Evolutionary conservation across 64 coral and sea anemone genomes (phyloP), one percentile per base, ranked within the genome.

Genomic region (Stichodactyla helianthus): DNA sequence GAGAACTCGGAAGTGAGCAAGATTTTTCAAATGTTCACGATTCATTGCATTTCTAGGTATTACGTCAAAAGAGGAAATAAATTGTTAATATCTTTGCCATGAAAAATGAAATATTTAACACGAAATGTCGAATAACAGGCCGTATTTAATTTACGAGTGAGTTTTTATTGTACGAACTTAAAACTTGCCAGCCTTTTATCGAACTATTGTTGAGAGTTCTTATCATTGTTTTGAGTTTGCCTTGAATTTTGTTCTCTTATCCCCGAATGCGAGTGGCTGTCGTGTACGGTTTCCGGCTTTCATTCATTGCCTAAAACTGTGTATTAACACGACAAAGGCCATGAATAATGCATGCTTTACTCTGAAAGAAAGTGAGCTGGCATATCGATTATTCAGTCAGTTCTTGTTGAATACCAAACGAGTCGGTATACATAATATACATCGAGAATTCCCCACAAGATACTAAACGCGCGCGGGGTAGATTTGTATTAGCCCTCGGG

Each of bases 301-400:
- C n/a, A 26, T 81, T 51, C 51, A 52, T 81, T 79, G 77, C 25
- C 11, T 79, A 84, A 84, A 84, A 84, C 12, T 60, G 82, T 6
- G 51, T 84, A 84, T 84, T 84, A 60, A 25, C 57, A 84, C 54
- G 51, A 84, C 83, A 84, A 84, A 58, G 23, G 55, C 83, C 59
- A 84, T 84, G 83, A 84, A 84, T 84, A 84, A 84, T 60, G 61
- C 83, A 84, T 84, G 23, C 50, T 58, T 18, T 54, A 31, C 19
- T 35, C 11, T 84, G 27, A 84, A 84, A 60, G 83, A 63, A 60
- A 81, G 78, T 84, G 54, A 84, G 54, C 25, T 35, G 7, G 62
- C 10, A n/a, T 65, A 27, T 74, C 4, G 56, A 60, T 28, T 58
- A 84, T 84, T 60, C 55, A 84, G 27, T 60, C 83, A 84, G 6